Conservation (phyloP, 1,140 invertebrate species). For the Macrocentrus cingulum region DNA sequence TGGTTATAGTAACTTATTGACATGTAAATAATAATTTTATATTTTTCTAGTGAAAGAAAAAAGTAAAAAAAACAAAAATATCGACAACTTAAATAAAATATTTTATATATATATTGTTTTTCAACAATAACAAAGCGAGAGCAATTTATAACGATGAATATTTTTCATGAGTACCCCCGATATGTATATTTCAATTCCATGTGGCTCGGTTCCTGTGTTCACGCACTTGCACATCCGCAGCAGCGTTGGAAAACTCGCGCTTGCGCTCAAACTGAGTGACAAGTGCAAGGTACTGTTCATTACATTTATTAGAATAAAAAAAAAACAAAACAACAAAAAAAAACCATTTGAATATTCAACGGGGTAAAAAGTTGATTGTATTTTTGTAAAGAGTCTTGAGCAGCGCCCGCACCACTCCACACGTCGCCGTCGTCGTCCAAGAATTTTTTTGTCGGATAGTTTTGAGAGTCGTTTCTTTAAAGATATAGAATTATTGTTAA, state of each 20-base stretch:
- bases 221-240: conserved; percentile 50
- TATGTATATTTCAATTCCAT: conserved; percentile 36
- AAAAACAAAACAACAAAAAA: too few relatives aligned
- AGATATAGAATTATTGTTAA: too few relatives aligned
- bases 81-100: conserved; percentile 50
- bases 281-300: conserved; percentile 64
- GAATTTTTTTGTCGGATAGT: too few relatives aligned
- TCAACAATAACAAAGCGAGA: conserved; percentile 41
- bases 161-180: conserved; percentile 37
- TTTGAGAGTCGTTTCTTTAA: too few relatives aligned
- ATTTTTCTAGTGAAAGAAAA: conserved; percentile 45
- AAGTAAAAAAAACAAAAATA: conserved; percentile 29
- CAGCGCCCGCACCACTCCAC: too few relatives aligned
- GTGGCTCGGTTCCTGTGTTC: conserved; percentile 62
- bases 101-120: conserved; percentile 56
- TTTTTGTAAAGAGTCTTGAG: too few relatives aligned
- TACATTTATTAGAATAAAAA: conserved; percentile 24
- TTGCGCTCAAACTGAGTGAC: conserved; percentile 65
- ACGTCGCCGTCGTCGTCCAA: too few relatives aligned
- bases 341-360: background rate
- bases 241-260: conserved; percentile 61
- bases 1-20: conserved; percentile 52
- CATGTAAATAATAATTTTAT: conserved; percentile 58
- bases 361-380: too few relatives aligned
- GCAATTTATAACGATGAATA: conserved; percentile 47